Percentiles rank a stretch among this genome's conserved stretches.
Evolutionary conservation across 2,113 vertebrate species (phyloP).

Genomic region (Marmota flaviventris): DNA sequence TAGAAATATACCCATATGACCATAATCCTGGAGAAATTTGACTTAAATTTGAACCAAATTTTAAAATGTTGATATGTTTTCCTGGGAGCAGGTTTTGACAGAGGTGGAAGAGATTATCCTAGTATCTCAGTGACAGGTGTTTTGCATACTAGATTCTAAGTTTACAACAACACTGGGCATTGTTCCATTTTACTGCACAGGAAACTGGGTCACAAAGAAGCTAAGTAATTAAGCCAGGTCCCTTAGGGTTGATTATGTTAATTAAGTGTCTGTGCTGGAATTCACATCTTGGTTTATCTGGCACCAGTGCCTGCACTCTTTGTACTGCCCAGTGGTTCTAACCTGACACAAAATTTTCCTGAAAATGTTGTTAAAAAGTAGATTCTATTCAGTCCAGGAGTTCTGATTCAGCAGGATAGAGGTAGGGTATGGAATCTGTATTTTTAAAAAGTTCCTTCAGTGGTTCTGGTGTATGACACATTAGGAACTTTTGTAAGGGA

Average conservation of each 20-base stretch:
- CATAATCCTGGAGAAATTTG: neutral
- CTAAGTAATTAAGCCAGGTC: slow-evolving; percentile 56
- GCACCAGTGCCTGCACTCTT: neutral
- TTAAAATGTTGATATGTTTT: neutral
- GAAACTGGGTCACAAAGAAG: slow-evolving; percentile 36
- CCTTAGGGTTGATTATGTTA: slow-evolving; percentile 37
- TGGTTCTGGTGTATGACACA: neutral
- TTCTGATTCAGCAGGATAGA: neutral
- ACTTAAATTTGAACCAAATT: slow-evolving; percentile 38
- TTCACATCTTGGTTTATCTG: slow-evolving; percentile 31
- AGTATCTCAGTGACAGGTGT: neutral
- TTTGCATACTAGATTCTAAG: slow-evolving; percentile 31
- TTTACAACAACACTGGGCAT: slow-evolving; percentile 5
- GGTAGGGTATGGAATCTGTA: neutral
- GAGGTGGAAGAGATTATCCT: neutral
- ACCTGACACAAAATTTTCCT: neutral
- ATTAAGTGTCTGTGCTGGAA: slow-evolving; percentile 48
- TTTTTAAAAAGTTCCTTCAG: neutral
- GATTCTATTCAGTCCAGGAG: neutral
- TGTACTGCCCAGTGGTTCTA: neutral
- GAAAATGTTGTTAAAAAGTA: neutral
- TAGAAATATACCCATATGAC: neutral
- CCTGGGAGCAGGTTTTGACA: neutral
- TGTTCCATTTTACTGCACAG: slow-evolving; percentile 25
- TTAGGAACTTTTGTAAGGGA: neutral